These are phyloP conservation scores for Alfaro cultratus DNA, from an alignment of 2,797 vertebrate genomes.

Conservation along the genomic window DNA sequence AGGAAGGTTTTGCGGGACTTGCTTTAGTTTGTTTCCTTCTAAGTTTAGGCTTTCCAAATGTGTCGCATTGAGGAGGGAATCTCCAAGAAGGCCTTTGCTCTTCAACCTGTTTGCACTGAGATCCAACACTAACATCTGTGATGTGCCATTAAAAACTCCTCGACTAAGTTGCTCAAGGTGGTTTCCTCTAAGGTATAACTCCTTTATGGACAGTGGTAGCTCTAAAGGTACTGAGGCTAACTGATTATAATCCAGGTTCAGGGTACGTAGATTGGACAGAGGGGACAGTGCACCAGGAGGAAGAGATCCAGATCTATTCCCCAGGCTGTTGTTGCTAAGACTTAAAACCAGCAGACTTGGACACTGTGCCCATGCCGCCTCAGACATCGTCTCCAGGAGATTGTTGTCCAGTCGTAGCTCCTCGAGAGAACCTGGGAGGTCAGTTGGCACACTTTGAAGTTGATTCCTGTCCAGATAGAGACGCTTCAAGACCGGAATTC, in stretches of 20 bases:
- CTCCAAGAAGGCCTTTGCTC: conserved; percentile 72
- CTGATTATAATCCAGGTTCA: conserved; percentile 75
- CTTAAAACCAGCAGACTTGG: conserved; percentile 67
- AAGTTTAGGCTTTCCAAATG: conserved; percentile 81
- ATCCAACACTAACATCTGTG: conserved; percentile 77
- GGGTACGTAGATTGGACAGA: conserved; percentile 56
- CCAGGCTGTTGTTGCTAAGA: conserved; percentile 74
- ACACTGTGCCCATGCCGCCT: conserved; percentile 53
- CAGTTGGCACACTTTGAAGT: conserved; percentile 57
- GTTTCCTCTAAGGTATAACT: conserved; percentile 81
- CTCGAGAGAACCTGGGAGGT: conserved; percentile 66
- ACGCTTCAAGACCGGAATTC: conserved; percentile 54
- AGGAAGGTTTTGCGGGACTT: conserved; percentile 72
- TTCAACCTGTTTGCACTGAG: conserved; percentile 77
- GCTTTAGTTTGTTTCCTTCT: conserved; percentile 74
- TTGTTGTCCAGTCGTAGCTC: conserved; percentile 76
- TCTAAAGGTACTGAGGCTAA: conserved; percentile 64
- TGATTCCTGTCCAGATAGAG: conserved; percentile 69
- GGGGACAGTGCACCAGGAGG: conserved; percentile 52
- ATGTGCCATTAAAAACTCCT: conserved; percentile 72
- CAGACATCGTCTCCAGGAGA: conserved; percentile 58
- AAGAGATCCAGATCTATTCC: conserved; percentile 54
- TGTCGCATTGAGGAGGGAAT: conserved; percentile 69
- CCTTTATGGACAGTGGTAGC: conserved; percentile 70
- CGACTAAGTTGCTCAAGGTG: conserved; percentile 70